phyloP scores from a whole-genome alignment of 1,140 invertebrate species.

The Hestina assimilis region DNA sequence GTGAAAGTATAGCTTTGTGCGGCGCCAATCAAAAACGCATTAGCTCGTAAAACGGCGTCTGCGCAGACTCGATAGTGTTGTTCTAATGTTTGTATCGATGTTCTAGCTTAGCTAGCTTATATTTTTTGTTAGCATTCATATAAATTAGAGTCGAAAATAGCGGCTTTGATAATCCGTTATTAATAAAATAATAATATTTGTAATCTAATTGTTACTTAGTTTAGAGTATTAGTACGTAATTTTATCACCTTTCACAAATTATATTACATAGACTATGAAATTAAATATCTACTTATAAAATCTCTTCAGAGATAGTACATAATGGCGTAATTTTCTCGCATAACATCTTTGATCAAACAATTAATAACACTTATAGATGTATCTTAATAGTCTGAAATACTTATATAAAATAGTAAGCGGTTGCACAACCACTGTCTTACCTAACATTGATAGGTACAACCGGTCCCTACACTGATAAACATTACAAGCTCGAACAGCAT shows the following conservation, averaged over 20 bases:
- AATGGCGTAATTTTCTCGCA: too few relatives aligned
- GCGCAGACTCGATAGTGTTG: slow-evolving; percentile 21
- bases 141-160: too few relatives aligned
- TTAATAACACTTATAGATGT: background rate
- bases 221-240: too few relatives aligned
- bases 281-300: too few relatives aligned
- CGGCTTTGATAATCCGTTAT: too few relatives aligned
- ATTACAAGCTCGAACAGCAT: slow-evolving; percentile 18
- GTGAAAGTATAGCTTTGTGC: slow-evolving; percentile 60
- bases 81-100: slow-evolving; percentile 1
- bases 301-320: too few relatives aligned
- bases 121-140: background rate
- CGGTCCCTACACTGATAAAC: slow-evolving; percentile 22
- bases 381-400: background rate
- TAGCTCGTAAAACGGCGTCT: slow-evolving; percentile 30
- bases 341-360: too few relatives aligned
- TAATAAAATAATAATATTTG: too few relatives aligned
- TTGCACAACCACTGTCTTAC: slow-evolving; percentile 12
- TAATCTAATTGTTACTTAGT: too few relatives aligned
- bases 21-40: slow-evolving; percentile 67
- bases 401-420: background rate
- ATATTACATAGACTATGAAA: too few relatives aligned
- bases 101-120: background rate
- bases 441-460: slow-evolving; percentile 17
- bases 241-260: too few relatives aligned